Percentiles rank a stretch among this genome's conserved stretches.
These are phyloP conservation scores for Catalaphyllia jardinei DNA, from an alignment of 64 coral and sea anemone species.

Conservation along the genomic window DNA sequence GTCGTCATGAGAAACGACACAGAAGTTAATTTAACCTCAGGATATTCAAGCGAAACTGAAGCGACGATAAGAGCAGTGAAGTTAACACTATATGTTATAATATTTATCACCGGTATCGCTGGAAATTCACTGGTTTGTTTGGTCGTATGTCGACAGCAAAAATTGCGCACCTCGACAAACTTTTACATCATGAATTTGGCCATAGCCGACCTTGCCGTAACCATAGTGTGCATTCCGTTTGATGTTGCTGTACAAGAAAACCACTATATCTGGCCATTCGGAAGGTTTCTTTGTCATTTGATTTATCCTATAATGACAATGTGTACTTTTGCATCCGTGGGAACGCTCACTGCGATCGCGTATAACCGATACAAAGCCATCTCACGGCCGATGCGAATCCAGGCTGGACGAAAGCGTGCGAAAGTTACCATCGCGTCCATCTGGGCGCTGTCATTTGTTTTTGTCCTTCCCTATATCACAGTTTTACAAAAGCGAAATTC, in stretches of 20 bases:
- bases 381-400: constrained; percentile 68
- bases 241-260: constrained; percentile 87
- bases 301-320: constrained; percentile 90
- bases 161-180: constrained; percentile 85
- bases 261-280: constrained; percentile 80
- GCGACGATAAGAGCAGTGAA: constrained; percentile 33
- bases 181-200: constrained; percentile 91
- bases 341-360: constrained; percentile 85
- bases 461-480: constrained; percentile 68
- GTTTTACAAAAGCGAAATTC: constrained; percentile 57
- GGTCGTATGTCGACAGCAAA: constrained; percentile 81
- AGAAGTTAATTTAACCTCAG: background rate
- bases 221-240: constrained; percentile 83
- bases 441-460: constrained; percentile 57
- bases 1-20: background rate
- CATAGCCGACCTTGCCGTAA: constrained; percentile 74
- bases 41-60: background rate
- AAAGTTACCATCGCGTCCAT: constrained; percentile 66
- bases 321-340: constrained; percentile 83
- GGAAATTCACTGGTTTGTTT: constrained; percentile 84
- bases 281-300: constrained; percentile 65
- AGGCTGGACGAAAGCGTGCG: constrained; percentile 45
- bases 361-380: constrained; percentile 79
- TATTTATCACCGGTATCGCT: constrained; percentile 61
- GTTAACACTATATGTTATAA: constrained; percentile 59